phyloP scores from a whole-genome alignment of 1,140 invertebrate genomes.

The Adelges cooleyi region DNA sequence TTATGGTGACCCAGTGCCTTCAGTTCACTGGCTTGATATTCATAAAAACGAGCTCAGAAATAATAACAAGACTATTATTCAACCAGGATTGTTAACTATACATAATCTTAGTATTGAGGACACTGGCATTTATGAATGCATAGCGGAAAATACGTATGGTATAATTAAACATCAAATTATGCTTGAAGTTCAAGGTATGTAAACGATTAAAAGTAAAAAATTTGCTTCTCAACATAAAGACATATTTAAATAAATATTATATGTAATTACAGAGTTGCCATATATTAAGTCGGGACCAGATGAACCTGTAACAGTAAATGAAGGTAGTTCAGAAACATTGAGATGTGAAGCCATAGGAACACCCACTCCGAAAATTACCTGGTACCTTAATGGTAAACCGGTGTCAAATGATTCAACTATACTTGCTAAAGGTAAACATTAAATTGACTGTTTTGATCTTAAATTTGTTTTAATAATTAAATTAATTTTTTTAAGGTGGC shows the following conservation, averaged over 20 bases:
- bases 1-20: slow-evolving; percentile 47
- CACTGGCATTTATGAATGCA: slow-evolving; percentile 59
- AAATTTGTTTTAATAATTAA: not conserved
- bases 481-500: slow-evolving; percentile 38
- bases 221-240: too few relatives aligned
- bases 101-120: slow-evolving; percentile 48
- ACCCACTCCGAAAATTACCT: slow-evolving; percentile 59
- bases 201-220: too few relatives aligned
- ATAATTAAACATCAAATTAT: slow-evolving; percentile 40
- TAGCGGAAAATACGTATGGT: slow-evolving; percentile 40
- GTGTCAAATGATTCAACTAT: slow-evolving; percentile 46
- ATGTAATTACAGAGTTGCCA: slow-evolving; percentile 44
- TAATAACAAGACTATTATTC: slow-evolving; percentile 38
- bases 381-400: slow-evolving; percentile 71
- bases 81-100: slow-evolving; percentile 51
- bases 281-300: slow-evolving; percentile 46
- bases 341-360: slow-evolving; percentile 54
- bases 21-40: slow-evolving; percentile 46
- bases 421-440: slow-evolving; percentile 37
- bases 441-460: not conserved
- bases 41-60: slow-evolving; percentile 37
- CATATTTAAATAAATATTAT: not conserved
- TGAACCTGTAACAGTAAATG: slow-evolving; percentile 44
- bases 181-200: slow-evolving; percentile 40
- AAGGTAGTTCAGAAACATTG: slow-evolving; percentile 52